These are phyloP conservation scores for Idaea straminata DNA, from an alignment of 2,888 invertebrate genomes.

Conservation along the genomic window DNA sequence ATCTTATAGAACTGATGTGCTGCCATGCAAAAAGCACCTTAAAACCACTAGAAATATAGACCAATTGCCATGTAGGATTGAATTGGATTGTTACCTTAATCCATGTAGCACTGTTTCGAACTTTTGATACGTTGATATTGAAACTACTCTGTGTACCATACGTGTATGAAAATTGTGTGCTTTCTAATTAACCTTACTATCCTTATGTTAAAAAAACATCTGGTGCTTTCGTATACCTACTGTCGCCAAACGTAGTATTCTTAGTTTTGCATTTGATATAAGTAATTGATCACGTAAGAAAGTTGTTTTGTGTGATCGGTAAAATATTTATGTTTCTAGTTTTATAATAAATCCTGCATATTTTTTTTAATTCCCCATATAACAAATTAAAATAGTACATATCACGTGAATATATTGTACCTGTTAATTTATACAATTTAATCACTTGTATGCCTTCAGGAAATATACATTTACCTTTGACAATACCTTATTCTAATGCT, in stretches of 20 bases:
- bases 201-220: too few species aligned
- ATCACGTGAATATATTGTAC: conserved; percentile 27
- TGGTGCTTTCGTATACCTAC: neutral
- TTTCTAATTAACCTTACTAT: too few species aligned
- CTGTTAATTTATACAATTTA: conserved; percentile 17
- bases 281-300: neutral
- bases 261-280: neutral
- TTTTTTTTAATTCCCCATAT: neutral
- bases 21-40: too few species aligned
- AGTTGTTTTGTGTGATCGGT: neutral
- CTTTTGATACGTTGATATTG: too few species aligned
- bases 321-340: neutral
- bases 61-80: too few species aligned
- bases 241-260: neutral
- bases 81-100: too few species aligned
- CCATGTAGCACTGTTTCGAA: too few species aligned
- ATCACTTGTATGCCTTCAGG: neutral
- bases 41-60: too few species aligned
- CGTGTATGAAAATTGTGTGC: too few species aligned
- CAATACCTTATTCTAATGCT: neutral
- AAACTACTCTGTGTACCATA: too few species aligned
- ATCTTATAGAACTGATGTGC: too few species aligned
- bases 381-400: conserved; percentile 15
- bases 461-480: neutral
- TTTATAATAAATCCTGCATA: too few species aligned